Base-by-base conservation (phyloP, 2,797 vertebrate species). In the Sebastolobus alascanus region DNA sequence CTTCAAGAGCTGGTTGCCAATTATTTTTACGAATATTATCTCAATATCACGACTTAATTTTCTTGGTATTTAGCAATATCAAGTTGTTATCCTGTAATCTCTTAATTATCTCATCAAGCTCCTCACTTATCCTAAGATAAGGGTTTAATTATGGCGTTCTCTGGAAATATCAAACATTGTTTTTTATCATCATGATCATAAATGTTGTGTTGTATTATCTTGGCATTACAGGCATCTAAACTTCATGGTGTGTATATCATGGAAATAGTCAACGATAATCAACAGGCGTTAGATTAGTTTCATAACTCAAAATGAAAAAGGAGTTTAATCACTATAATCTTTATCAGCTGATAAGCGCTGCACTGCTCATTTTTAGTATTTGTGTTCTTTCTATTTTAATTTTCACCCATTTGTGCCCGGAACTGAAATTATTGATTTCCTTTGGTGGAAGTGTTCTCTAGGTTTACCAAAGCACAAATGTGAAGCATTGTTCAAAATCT, bases 41-140 rank as follows among this genome's bases (percentile, higher is more conserved):
- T 56, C 18, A 5, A 18, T 29, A 66, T 83, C 20, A 55, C 16
- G 4, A 73, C 35, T 58, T 70, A 4, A 74, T 82, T 61, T 50
- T 70, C 74, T 37, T 61, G 43, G 74, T 77, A 65, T 63, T 75
- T 65, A 4, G 14, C 64, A 72, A 61, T 80, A 68, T 71, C 18
- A 43, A 27, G 38, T 75, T 75, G 31, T 67, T 81, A 86, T 91
- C 88, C 72, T 83, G 43, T 84, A 66, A 85, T 88, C 68, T 71
- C 40, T 67, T 75, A 80, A 89, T 89, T 69, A 73, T 86, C 80
- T 67, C 60, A 83, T 68, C 75, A 67, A 74, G 37, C 69, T 78
- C 79, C 33, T 79, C 29, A 73, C 77, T 75, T 79, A 13, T 71
- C 75, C 69, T 12, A 33, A 75, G 80, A 86, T 84, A 84, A 86